phyloP scores from a whole-genome alignment of 1,140 invertebrate genomes.

The Lepidotrigona ventralis region DNA sequence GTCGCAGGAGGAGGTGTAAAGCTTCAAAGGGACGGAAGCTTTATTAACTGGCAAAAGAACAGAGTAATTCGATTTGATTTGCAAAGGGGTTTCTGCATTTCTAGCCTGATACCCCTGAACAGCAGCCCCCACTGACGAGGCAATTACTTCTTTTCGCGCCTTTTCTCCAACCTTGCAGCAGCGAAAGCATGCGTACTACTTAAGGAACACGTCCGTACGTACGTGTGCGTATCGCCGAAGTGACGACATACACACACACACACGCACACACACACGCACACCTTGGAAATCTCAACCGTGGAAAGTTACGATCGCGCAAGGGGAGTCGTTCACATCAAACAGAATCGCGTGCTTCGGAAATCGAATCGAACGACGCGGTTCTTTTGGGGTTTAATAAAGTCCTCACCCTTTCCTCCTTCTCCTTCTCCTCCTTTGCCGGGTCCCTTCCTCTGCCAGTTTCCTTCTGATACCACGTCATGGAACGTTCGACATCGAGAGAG shows the following conservation, averaged over 20 bases:
- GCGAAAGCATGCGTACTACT: not conserved
- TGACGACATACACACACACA: too few relatives aligned
- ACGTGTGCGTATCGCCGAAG: not conserved
- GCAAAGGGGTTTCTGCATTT: constrained; percentile 30
- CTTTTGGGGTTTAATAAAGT: constrained; percentile 62
- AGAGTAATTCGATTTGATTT: constrained; percentile 42
- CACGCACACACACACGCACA: not conserved
- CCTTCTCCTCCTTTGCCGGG: too few relatives aligned
- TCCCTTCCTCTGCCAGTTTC: not conserved
- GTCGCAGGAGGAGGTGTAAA: not conserved
- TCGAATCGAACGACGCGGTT: constrained; percentile 62
- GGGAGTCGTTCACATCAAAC: constrained; percentile 39
- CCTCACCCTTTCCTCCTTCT: constrained; percentile 23
- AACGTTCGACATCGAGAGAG: constrained; percentile 36
- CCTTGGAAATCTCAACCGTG: constrained; percentile 14
- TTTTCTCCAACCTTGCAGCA: not conserved
- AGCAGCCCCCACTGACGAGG: not conserved
- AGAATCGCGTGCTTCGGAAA: constrained; percentile 46
- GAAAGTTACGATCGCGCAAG: constrained; percentile 27
- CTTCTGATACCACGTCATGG: constrained; percentile 50
- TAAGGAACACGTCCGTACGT: not conserved
- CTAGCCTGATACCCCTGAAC: not conserved
- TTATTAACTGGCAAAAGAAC: constrained; percentile 47
- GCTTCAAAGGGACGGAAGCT: constrained; percentile 13
- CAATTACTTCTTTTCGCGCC: constrained; percentile 25